Evolutionary conservation across 2,888 invertebrate genomes (phyloP).

Genomic region (Clepsis dumicolana): DNA sequence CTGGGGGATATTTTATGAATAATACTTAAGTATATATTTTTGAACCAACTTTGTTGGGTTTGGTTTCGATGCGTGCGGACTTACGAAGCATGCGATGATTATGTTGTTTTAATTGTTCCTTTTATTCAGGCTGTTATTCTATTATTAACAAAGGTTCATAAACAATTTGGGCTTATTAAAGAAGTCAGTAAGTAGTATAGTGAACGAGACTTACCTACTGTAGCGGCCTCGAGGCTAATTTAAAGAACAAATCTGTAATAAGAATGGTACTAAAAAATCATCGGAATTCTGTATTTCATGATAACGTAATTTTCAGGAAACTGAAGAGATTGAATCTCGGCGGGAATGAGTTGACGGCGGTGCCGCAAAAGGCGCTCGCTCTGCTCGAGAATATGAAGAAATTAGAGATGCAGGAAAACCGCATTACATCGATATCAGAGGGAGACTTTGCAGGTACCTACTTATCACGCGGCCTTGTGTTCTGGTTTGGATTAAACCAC

Average conservation of each 20-base stretch:
- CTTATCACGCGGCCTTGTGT: constrained; percentile 44
- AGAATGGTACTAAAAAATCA: not conserved
- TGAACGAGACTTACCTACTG: not conserved
- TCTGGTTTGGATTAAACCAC: not conserved
- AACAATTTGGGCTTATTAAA: not conserved
- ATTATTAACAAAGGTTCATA: constrained; percentile 1
- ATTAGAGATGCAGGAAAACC: constrained; percentile 95
- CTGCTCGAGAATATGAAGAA: constrained; percentile 93
- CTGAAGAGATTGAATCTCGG: constrained; percentile 94
- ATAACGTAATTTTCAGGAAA: constrained; percentile 83
- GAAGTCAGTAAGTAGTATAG: not conserved
- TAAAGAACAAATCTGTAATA: not conserved
- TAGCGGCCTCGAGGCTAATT: too few relatives aligned
- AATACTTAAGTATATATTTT: constrained; percentile 32
- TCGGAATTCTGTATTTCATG: constrained; percentile 6
- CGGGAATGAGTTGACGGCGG: constrained; percentile 91
- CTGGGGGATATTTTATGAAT: constrained; percentile 31
- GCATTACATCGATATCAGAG: constrained; percentile 91
- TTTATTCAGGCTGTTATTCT: not conserved
- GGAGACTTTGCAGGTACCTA: constrained; percentile 97
- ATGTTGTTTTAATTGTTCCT: constrained; percentile 15
- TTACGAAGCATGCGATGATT: constrained; percentile 8
- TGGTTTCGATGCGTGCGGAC: constrained; percentile 1
- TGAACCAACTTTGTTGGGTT: constrained; percentile 14
- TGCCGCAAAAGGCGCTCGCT: constrained; percentile 93